These are phyloP conservation scores for Emydoidea blandingii DNA, from an alignment of 2,797 vertebrate genomes.

Conservation along the genomic window DNA sequence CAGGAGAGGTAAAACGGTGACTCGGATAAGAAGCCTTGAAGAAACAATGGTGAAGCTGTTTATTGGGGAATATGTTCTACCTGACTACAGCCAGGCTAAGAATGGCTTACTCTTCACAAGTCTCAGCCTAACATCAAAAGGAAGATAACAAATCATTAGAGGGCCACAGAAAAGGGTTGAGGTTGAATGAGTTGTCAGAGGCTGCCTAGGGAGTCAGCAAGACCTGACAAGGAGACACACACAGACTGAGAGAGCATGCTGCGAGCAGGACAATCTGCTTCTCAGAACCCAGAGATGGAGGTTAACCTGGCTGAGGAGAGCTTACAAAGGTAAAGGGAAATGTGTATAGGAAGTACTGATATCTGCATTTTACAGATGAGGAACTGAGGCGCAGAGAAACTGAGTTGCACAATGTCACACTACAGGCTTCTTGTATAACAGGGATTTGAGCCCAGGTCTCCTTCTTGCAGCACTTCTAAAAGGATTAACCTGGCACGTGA, in stretches of 20 bases:
- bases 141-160: neutral
- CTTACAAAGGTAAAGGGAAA: neutral
- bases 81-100: neutral
- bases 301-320: neutral
- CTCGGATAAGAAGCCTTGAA: neutral
- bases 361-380: neutral
- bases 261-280: neutral
- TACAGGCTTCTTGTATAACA: neutral
- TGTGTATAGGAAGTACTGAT: neutral
- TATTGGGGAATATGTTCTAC: neutral
- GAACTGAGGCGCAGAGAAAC: neutral
- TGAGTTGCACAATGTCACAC: neutral
- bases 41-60: neutral
- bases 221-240: neutral
- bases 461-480: neutral
- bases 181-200: neutral
- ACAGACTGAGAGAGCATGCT: neutral
- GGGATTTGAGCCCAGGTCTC: accelerated
- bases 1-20: neutral
- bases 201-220: neutral
- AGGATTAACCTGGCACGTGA: neutral
- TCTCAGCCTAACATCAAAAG: neutral
- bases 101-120: neutral
- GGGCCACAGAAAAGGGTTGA: neutral
- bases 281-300: neutral